Conservation (phyloP, 2,113 vertebrate genomes). For the Brachypteracias leptosomus region DNA sequence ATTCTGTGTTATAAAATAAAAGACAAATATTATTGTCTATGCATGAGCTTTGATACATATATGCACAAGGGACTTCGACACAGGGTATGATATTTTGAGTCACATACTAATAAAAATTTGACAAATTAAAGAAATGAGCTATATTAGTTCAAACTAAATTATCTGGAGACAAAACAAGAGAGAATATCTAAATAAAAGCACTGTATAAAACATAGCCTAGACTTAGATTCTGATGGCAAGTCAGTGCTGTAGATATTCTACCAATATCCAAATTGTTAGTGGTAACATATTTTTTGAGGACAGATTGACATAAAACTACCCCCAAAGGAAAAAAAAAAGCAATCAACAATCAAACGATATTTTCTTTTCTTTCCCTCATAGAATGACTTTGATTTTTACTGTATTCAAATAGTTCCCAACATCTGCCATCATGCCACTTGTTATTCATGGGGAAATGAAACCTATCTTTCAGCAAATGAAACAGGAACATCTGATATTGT, state of each 20-base stretch:
- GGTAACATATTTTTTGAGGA: neutral
- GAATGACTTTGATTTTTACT: neutral
- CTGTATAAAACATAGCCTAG: neutral
- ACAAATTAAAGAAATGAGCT: neutral
- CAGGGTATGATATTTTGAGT: neutral
- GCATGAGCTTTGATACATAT: neutral
- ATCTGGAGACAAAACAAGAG: neutral
- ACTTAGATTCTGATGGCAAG: neutral
- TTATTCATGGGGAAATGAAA: conserved; percentile 1
- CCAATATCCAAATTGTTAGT: neutral
- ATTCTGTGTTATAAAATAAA: neutral
- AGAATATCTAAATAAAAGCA: neutral
- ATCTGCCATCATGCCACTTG: neutral
- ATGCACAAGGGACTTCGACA: neutral
- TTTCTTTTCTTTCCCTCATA: neutral
- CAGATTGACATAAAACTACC: neutral
- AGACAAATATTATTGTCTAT: neutral
- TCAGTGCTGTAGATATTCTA: neutral
- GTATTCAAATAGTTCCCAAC: neutral
- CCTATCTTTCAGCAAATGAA: neutral
- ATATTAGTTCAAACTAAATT: neutral
- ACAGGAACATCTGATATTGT: neutral
- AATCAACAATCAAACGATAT: neutral
- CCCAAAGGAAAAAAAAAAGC: neutral
- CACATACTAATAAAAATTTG: neutral